These are phyloP conservation scores for Euplexia lucipara DNA, from an alignment of 2,888 invertebrate species.

Conservation along the genomic window DNA sequence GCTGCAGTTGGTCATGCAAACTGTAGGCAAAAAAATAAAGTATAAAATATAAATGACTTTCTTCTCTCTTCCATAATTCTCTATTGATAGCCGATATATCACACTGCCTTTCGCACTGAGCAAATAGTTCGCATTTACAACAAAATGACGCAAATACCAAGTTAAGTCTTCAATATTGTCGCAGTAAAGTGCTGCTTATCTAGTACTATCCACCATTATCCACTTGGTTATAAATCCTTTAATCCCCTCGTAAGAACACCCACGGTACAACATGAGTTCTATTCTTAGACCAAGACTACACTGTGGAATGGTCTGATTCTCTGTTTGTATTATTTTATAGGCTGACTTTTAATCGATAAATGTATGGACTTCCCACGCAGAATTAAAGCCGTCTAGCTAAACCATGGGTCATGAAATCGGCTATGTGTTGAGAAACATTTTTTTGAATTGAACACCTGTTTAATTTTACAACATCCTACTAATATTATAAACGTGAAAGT, in stretches of 20 bases:
- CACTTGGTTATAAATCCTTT: conserved; percentile 48
- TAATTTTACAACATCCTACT: not conserved
- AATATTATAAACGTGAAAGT: no score
- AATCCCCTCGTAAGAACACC: conserved; percentile 37
- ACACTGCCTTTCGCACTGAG: no score
- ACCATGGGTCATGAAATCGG: conserved; percentile 38
- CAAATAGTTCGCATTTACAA: no score
- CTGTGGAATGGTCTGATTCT: conserved; percentile 3
- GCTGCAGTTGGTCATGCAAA: no score
- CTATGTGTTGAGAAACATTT: conserved; percentile 9
- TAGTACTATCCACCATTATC: conserved; percentile 8
- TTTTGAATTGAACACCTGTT: not conserved
- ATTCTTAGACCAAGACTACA: conserved; percentile 50
- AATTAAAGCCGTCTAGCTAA: conserved; percentile 15
- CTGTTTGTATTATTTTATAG: conserved; percentile 51
- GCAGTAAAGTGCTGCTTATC: conserved; percentile 28
- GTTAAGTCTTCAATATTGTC: conserved; percentile 21
- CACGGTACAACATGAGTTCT: conserved; percentile 39
- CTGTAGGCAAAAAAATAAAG: no score
- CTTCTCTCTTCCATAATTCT: no score
- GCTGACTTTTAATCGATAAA: conserved; percentile 55
- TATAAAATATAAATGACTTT: no score
- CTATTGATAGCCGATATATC: no score
- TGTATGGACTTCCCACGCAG: conserved; percentile 53
- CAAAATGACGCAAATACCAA: not conserved